Evolutionary conservation across 2,797 vertebrate species (phyloP).

Genomic region (Characodon lateralis): DNA sequence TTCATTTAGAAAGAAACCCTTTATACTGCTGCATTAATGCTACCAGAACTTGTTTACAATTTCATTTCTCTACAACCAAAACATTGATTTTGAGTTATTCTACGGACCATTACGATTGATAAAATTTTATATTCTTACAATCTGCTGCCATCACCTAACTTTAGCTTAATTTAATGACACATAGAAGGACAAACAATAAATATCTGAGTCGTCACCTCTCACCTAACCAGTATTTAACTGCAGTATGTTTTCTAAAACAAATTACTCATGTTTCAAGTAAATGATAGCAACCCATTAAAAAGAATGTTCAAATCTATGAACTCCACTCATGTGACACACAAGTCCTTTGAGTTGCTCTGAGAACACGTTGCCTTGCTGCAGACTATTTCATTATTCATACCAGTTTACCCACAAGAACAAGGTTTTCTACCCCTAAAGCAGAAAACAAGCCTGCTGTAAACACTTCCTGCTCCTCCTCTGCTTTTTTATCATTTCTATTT

Average conservation of each 20-base stretch:
- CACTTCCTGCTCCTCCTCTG: conserved; percentile 26
- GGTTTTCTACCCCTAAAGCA: conserved; percentile 20
- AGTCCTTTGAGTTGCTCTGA: conserved; percentile 4
- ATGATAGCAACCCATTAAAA: background rate
- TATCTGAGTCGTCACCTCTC: background rate
- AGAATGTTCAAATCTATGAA: conserved; percentile 3
- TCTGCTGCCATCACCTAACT: background rate
- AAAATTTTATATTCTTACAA: background rate
- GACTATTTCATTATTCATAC: conserved; percentile 39
- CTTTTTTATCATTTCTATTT: conserved; percentile 12
- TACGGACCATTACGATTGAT: background rate
- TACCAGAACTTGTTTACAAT: background rate
- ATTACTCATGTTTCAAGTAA: background rate
- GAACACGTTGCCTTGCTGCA: conserved; percentile 16
- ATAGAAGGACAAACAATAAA: background rate
- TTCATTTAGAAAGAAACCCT: background rate
- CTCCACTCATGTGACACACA: background rate
- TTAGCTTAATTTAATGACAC: background rate
- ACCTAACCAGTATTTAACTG: background rate
- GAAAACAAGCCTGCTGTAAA: conserved; percentile 28
- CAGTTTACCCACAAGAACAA: conserved; percentile 30
- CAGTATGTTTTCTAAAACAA: background rate
- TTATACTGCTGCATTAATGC: background rate
- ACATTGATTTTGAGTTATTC: background rate
- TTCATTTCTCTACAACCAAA: background rate